These are phyloP conservation scores for Halichoerus grypus DNA, from an alignment of 2,113 vertebrate genomes.

Conservation along the genomic window DNA sequence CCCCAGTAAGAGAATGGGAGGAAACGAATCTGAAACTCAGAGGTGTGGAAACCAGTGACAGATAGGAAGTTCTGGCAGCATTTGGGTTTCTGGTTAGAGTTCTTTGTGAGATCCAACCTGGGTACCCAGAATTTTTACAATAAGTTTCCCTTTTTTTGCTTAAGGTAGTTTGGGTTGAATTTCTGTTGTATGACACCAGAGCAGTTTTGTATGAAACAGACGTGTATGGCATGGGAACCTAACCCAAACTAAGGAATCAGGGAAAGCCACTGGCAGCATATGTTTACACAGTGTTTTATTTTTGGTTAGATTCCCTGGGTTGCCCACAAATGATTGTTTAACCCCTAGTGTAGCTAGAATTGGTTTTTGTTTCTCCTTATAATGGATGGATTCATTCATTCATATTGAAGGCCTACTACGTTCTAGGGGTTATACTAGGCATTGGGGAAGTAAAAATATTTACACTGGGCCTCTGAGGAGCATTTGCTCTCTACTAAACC, in stretches of 20 bases:
- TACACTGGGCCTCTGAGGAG: background rate
- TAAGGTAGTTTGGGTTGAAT: background rate
- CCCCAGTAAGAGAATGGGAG: background rate
- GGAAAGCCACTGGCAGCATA: background rate
- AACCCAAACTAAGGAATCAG: background rate
- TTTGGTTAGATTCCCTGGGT: background rate
- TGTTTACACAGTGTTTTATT: background rate
- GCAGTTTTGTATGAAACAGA: background rate
- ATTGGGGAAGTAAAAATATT: background rate
- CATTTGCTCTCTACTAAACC: background rate
- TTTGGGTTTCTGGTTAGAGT: constrained; percentile 22
- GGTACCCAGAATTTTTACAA: background rate
- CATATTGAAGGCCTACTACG: background rate
- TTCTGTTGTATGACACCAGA: background rate
- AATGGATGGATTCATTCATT: background rate
- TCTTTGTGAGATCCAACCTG: background rate
- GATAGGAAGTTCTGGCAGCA: background rate
- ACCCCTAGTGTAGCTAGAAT: background rate
- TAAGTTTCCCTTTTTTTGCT: background rate
- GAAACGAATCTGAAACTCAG: background rate
- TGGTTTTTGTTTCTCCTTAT: background rate
- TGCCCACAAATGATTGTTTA: background rate
- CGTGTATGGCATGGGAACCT: background rate
- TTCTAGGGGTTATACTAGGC: background rate
- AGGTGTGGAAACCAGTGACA: background rate